Evolutionary conservation across 2,113 vertebrate genomes (phyloP), one percentile per base, ranked within the genome.

Genomic region (Campylomormyrus numenius): DNA sequence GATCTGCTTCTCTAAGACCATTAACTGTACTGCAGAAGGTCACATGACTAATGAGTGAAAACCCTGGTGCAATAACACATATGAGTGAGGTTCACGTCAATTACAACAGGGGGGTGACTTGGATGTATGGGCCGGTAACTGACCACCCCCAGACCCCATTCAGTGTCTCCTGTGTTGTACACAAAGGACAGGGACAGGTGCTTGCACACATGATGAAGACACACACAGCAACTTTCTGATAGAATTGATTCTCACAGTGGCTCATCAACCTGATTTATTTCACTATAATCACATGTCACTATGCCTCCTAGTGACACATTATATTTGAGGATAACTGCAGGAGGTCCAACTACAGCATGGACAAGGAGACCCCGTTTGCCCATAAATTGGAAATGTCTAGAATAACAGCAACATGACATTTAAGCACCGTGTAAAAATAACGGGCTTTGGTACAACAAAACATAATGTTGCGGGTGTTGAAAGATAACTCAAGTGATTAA

Each of bases 1-100:
- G 98, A 99, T 99, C 98, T 99, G 97, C 97, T 97, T 97, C 97
- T 98, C 97, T 98, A 98, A 99, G 98, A 98, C 99, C 97, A 99
- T 98, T 99, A 99, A 98, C 97, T 97, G 97, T 97, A 97, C 97
- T 97, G 97, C 97, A 95, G 96, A 97, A 97, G 98, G 98, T 99
- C 98, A 96, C 93, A 94, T 99, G 98, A 99, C 99, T 99, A 99
- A 99, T 96, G 98, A 98, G 97, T 97, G 98, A 97, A 98, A 94
- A 96, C 96, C 97, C 96, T 95, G 96, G 96, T 97, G 97, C 97
- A 97, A 93, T 97, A 97, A 97, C 95, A 95, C 96, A 97, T 97
- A 97, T 96, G 94, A 97, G 96, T 94, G 96, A 95, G 94, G 95
- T 96, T 97, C 95, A 95, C 97, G 97, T 98, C 98, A 98, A 98